Conservation (phyloP, 2,113 vertebrate genomes). For the Alligator mississippiensis region DNA sequence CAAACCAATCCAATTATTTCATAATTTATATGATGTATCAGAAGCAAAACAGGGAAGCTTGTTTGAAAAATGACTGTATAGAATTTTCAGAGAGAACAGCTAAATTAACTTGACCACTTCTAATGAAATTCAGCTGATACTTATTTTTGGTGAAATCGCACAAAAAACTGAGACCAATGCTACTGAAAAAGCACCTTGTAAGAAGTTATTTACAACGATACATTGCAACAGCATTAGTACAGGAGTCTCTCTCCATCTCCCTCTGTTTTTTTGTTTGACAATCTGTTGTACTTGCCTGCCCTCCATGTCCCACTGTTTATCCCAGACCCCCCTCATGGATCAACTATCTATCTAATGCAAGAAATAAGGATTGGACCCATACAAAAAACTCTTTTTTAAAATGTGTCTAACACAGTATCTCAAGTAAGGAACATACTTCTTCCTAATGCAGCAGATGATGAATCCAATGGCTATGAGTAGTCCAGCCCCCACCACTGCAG, state of each 20-base stretch:
- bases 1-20: not conserved
- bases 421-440: slow-evolving; percentile 80
- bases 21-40: not conserved
- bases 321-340: not conserved
- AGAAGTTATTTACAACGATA: not conserved
- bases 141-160: not conserved
- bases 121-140: not conserved
- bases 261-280: not conserved
- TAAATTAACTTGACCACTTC: not conserved
- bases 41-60: not conserved
- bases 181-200: not conserved
- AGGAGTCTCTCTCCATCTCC: accelerated
- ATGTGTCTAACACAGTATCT: not conserved
- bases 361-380: not conserved
- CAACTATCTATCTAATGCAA: accelerated
- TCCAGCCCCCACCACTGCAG: slow-evolving; percentile 72
- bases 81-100: not conserved
- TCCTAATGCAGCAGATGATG: slow-evolving; percentile 77
- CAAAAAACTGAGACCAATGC: not conserved
- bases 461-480: slow-evolving; percentile 77
- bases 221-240: not conserved
- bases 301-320: not conserved
- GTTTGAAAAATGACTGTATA: not conserved
- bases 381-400: not conserved
- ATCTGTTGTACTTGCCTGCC: accelerated